These are phyloP conservation scores for Mirza zaza DNA, from an alignment of 2,113 vertebrate genomes.

Conservation along the genomic window DNA sequence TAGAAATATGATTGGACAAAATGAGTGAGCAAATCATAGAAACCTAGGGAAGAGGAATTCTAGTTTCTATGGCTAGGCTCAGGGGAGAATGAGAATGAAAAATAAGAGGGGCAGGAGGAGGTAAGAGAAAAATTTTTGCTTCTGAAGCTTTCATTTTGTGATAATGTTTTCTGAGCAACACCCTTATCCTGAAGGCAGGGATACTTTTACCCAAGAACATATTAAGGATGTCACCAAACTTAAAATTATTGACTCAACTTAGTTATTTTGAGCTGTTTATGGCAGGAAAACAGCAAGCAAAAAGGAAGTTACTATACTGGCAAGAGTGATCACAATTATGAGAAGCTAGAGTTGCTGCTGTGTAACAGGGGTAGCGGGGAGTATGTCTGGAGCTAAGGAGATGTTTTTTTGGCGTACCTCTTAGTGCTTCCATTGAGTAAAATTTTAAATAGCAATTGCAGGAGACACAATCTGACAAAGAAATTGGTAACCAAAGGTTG, in stretches of 20 bases:
- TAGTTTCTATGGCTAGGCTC: too few species aligned
- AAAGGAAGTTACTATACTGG: not conserved
- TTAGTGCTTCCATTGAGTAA: not conserved
- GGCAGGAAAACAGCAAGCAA: not conserved
- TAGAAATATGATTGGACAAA: too few species aligned
- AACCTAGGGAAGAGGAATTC: too few species aligned
- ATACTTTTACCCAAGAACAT: not conserved
- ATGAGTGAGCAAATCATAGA: too few species aligned
- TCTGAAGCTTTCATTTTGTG: too few species aligned
- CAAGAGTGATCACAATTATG: fast-evolving
- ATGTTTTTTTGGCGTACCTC: not conserved
- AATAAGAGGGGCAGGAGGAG: too few species aligned
- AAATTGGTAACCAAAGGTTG: not conserved
- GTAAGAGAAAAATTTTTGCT: too few species aligned
- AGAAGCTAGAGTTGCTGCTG: not conserved
- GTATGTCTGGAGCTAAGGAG: not conserved
- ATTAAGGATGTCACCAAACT: not conserved
- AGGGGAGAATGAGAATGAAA: too few species aligned
- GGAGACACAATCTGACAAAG: not conserved
- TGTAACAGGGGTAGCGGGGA: fast-evolving
- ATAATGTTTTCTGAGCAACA: too few species aligned
- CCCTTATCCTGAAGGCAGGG: not conserved
- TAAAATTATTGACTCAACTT: not conserved
- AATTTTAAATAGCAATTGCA: not conserved
- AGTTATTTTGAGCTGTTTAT: not conserved